Conservation (phyloP, 2,888 invertebrate species). For the Epinotia bilunana region DNA sequence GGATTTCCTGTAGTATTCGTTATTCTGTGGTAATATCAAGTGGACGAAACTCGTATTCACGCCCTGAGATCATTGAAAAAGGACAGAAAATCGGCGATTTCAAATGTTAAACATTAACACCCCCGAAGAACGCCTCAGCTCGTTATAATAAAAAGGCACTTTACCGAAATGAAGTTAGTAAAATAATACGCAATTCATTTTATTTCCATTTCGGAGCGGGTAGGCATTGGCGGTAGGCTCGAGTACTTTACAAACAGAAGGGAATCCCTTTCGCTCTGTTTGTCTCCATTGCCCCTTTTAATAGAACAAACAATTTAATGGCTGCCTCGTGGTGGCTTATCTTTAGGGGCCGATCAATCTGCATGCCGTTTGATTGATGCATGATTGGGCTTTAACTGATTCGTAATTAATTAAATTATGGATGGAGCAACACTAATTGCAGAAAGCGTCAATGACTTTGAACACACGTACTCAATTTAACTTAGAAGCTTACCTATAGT, state of each 20-base stretch:
- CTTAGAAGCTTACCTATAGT: too few relatives aligned
- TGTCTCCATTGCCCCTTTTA: conserved; percentile 75
- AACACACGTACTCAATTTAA: too few relatives aligned
- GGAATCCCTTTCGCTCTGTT: conserved; percentile 59
- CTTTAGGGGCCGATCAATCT: conserved; percentile 53
- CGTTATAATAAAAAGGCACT: conserved; percentile 20
- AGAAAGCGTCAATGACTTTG: not conserved
- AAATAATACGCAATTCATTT: conserved; percentile 43
- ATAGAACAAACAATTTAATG: conserved; percentile 77
- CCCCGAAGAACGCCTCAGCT: not conserved
- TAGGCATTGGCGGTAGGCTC: conserved; percentile 48
- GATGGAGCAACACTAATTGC: not conserved
- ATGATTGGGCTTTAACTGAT: conserved; percentile 7
- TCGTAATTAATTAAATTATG: conserved; percentile 2
- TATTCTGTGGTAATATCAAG: too few relatives aligned
- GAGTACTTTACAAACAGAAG: conserved; percentile 67
- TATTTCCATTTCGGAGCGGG: conserved; percentile 40
- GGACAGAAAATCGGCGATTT: not conserved
- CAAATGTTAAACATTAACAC: not conserved
- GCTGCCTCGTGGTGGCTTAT: conserved; percentile 51
- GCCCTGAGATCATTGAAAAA: not conserved
- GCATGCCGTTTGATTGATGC: conserved; percentile 38
- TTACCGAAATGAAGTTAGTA: conserved; percentile 24
- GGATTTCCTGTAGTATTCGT: too few relatives aligned
- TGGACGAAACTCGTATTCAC: too few relatives aligned